Base-by-base conservation (phyloP, 2,113 vertebrate genomes). In the Pachypanchax playfairii region DNA sequence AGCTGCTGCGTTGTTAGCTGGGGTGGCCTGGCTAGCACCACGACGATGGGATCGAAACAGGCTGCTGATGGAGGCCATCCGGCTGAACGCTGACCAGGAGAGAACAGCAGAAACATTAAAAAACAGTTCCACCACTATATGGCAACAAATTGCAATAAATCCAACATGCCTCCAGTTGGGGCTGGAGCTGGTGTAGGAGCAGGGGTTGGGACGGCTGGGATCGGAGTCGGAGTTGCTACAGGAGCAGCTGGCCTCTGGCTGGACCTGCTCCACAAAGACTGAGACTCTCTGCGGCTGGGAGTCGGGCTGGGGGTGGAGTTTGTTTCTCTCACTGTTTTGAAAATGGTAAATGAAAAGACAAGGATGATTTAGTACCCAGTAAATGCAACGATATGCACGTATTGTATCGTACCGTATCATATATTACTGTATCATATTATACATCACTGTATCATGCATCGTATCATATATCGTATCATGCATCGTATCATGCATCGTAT, bases 21-120 rank as follows among this genome's bases (percentile, higher is more conserved):
- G 69, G 4, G 79, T 60, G 8, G 77, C 80, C 15, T 28, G 54
- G 24, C 15, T 79, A 28, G 74, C 53, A 25, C 82, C 70, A 2
- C 82, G 84, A 0, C 89, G n/a, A n/a, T n/a, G 86, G 59, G 89
- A 90, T 26, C 86, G 85, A 50, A 90, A 90, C 26, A 89, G 12
- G 51, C 85, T 89, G 79, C 48, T 83, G 70, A 90, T 89, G 0
- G 86, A 90, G 0, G 80, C 43, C 89, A 90, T 88, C 13, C 89
- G 82, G 50, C 75, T 85, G 66, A 89, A 91, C 56, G 64, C 87
- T 83, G 82, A 42, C 7, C 39, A 20, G n/a, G n/a, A n/a, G 17
- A 12, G 7, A 18, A 9, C 4, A 42, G n/a, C 2, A 4, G 12
- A 10, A 10, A 33, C 31, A 2, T 10, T 33, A 13, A 5, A 14